Evolutionary conservation across 2,113 vertebrate genomes (phyloP), one percentile per base, ranked within the genome.

Genomic region (Phalacrocorax aristotelis): DNA sequence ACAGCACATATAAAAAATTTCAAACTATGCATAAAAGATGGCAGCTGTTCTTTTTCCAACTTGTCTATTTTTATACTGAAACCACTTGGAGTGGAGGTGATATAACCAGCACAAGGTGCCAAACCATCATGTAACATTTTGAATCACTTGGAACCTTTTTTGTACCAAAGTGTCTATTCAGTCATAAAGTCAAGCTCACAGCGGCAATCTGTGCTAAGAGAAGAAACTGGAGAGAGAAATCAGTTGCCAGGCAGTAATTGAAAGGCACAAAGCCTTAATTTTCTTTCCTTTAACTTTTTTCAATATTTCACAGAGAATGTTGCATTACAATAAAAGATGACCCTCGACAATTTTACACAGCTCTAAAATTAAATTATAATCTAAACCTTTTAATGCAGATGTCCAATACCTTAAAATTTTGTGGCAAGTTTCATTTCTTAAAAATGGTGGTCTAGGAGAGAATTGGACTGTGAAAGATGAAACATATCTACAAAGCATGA

Each of bases 1-100:
- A 46, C 61, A 57, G 4, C 17, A 52, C 57, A 32, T 11, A 81
- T 49, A 27, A 93, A 94, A 95, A 7, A 57, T 64, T 77, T 25
- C 89, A 94, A 95, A 58, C 51, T 20, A 44, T 89, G 90, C 86
- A 89, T 83, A 71, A 75, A 95, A 87, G 76, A 84, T 92, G 90
- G 89, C 93, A 96, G 93, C 75, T 95, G 82, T 62, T 96, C 70
- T 85, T 95, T 72, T 88, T 4, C 82, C 93, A 92, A 27, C 58
- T 58, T 72, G 84, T 85, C 95, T 96, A 85, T 96, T 96, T 97
- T 92, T 93, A 82, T 62, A 77, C 70, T 61, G 36, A 70, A 89
- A 72, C 62, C 81, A 57, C 90, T 95, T 58, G 85, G 90, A 93
- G 38, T 83, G 90, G 82, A 96, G 90, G 96, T 83, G 90, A 96